Evolutionary conservation across 2,888 invertebrate species (phyloP).

Genomic region (Hirtodrosophila duncani): DNA sequence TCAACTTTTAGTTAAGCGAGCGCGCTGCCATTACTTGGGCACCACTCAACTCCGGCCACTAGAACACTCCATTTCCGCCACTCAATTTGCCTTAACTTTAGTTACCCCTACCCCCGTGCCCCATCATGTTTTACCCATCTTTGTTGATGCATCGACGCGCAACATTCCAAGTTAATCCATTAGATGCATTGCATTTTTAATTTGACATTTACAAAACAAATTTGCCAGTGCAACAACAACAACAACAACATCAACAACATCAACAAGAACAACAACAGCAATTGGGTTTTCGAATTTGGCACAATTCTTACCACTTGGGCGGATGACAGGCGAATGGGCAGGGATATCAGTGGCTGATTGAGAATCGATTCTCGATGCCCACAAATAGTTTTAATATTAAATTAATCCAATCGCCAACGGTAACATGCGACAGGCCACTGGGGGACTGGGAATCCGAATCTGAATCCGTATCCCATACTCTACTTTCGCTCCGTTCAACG

Average conservation of each 20-base stretch:
- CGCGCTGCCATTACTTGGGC: no score
- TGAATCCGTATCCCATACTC: no score
- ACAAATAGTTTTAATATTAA: conserved; percentile 58
- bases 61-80: no score
- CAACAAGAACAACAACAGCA: conserved; percentile 12
- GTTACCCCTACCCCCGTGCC: no score
- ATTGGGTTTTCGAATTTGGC: conserved; percentile 1
- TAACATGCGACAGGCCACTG: no score
- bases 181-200: conserved; percentile 69
- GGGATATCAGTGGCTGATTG: neutral
- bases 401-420: conserved; percentile 31
- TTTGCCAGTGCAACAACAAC: conserved; percentile 32
- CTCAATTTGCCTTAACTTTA: no score
- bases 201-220: conserved; percentile 65
- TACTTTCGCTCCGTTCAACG: no score
- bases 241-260: conserved; percentile 18
- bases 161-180: conserved; percentile 61
- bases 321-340: neutral
- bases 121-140: conserved; percentile 28
- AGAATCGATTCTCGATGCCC: conserved; percentile 15
- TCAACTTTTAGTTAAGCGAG: no score
- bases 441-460: no score
- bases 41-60: no score
- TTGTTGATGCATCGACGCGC: conserved; percentile 61
- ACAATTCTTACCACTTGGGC: neutral